Base-by-base conservation (phyloP, 2,797 vertebrate genomes). In the Paratrypauchen microcephalus region DNA sequence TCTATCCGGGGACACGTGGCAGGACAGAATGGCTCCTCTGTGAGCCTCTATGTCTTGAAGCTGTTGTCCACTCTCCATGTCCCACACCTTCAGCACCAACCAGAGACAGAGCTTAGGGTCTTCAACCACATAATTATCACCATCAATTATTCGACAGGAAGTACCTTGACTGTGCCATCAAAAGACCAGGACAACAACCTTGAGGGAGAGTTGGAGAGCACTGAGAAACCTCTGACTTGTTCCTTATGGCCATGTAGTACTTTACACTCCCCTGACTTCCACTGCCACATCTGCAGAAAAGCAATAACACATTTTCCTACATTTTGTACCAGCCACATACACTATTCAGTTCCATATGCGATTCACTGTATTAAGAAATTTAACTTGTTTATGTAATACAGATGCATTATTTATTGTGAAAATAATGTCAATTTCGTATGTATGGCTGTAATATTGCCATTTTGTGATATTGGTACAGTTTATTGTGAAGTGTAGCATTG, bases 81-180 rank as follows among this genome's bases (percentile, higher is more conserved):
- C 88, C 97, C 97, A 99, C 75, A 97, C 83, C 97, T 41, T 0
- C 24, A 66, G 61, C n/a, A 63, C 19, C 21, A 69, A 24, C 28
- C 45, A n/a, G 2, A 15, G 71, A 19, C 62, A 55, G 71, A 63
- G 58, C 6, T 0, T 4, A 70, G 66, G 45, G 18, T 57, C 56
- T 65, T 68, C 30, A 67, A 19, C 5, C 28, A 6, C n/a, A 69
- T 60, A 7, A 45, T 36, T 36, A 36, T 36, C 32, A 36, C 7
- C 61, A 66, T 5, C 11, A 52, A 15, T 21, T n/a, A 61, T 23
- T 66, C 30, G 59, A 36, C 5, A 2, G 59, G 41, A 69, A 66
- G 92, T 92, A 98, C 97, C 95, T 97, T 98, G 66, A 95, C 92
- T 0, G 96, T 97, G 74, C 96, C 96, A 75, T 98, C 97, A 41